These are phyloP conservation scores for Prionailurus bengalensis DNA, from an alignment of 2,113 vertebrate species.

Conservation along the genomic window DNA sequence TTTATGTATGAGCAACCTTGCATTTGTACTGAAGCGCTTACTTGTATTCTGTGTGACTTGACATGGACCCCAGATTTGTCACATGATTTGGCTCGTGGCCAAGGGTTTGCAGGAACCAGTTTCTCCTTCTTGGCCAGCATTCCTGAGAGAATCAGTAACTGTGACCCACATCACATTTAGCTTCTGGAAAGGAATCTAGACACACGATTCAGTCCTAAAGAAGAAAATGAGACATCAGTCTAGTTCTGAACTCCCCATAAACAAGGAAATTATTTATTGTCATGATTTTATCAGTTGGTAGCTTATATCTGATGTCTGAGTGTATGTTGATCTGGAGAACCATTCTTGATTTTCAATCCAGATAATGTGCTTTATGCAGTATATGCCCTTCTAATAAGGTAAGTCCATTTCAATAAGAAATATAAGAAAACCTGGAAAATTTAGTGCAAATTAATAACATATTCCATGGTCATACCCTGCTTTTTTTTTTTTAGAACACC, in stretches of 20 bases:
- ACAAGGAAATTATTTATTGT: neutral
- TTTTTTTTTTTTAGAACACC: neutral
- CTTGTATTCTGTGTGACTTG: neutral
- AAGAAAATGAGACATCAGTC: neutral
- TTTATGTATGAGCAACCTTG: neutral
- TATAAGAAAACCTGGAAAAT: slow-evolving; percentile 1
- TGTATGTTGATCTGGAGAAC: neutral
- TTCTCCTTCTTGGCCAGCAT: neutral
- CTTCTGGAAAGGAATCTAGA: neutral
- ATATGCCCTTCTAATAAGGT: neutral
- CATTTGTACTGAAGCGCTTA: neutral
- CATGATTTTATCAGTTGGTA: neutral
- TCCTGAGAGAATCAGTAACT: neutral
- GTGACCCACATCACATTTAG: neutral
- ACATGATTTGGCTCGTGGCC: neutral
- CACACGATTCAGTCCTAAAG: neutral
- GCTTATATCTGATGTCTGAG: neutral
- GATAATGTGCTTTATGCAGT: neutral
- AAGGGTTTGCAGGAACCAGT: neutral
- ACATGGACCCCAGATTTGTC: neutral
- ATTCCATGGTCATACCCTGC: neutral
- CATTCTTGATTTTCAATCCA: neutral
- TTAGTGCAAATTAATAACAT: neutral
- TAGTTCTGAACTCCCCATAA: neutral
- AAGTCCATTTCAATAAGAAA: slow-evolving; percentile 25